A percentile compares a stretch with the other conserved stretches of the same genome.
These are phyloP conservation scores for Itoplectis maculator DNA, from an alignment of 2,888 invertebrate genomes.

Conservation along the genomic window DNA sequence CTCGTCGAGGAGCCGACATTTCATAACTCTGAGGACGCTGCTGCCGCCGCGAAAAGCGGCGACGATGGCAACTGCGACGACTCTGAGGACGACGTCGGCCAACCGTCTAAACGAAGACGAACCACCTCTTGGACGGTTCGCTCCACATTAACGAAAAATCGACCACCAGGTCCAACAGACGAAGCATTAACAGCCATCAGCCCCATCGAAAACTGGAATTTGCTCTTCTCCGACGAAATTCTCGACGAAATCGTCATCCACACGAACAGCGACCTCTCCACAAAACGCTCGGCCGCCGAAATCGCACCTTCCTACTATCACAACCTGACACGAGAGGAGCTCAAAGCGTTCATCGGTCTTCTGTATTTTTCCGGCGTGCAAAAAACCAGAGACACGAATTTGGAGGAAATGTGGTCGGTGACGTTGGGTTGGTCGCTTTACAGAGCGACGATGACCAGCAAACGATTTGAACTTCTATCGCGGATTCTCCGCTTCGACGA, in stretches of 20 bases:
- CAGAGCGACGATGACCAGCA: constrained; percentile 38
- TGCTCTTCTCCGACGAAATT: constrained; percentile 33
- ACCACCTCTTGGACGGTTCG: neutral
- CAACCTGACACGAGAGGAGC: constrained; percentile 8
- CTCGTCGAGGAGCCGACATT: neutral
- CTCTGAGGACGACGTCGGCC: neutral
- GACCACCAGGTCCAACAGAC: neutral
- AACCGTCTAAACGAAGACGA: neutral
- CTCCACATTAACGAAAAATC: neutral
- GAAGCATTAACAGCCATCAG: neutral
- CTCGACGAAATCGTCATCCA: constrained; percentile 26
- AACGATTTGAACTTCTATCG: constrained; percentile 44
- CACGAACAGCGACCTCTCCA: constrained; percentile 41
- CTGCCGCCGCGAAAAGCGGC: neutral
- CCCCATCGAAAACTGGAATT: constrained; percentile 37
- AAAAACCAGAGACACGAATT: constrained; percentile 22
- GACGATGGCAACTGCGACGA: neutral
- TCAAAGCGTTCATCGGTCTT: constrained; percentile 33
- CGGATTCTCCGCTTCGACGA: constrained; percentile 43
- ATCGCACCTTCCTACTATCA: neutral
- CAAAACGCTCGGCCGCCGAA: constrained; percentile 5
- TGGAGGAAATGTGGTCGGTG: constrained; percentile 22
- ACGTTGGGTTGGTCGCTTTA: constrained; percentile 33
- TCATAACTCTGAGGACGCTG: neutral
- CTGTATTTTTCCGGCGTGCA: constrained; percentile 36